These are phyloP conservation scores for Laterallus jamaicensis DNA, from an alignment of 2,113 vertebrate genomes.

Conservation along the genomic window DNA sequence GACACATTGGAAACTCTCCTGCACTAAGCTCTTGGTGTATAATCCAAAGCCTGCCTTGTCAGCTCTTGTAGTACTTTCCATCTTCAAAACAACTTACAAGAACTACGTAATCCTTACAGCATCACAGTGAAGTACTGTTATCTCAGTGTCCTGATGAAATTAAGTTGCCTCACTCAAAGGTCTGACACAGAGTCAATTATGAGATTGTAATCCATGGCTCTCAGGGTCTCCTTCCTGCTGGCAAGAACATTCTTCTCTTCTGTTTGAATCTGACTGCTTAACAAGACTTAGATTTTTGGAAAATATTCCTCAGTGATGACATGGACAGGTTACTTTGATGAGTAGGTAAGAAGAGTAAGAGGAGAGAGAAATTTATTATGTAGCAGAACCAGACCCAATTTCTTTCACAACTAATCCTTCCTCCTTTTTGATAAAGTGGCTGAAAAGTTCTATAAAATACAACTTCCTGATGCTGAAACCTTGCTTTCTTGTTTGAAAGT, in stretches of 20 bases:
- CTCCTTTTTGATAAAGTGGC: background rate
- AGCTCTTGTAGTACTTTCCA: background rate
- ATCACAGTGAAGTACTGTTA: background rate
- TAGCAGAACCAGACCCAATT: background rate
- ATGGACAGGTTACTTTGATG: background rate
- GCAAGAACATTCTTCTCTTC: background rate
- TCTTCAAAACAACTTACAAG: background rate
- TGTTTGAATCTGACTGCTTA: background rate
- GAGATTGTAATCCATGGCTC: background rate
- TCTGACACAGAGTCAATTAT: background rate
- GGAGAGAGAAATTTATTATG: background rate
- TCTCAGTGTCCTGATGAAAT: fast-evolving
- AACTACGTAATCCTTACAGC: background rate
- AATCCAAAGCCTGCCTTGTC: background rate
- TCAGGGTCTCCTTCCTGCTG: background rate
- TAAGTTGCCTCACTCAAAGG: background rate
- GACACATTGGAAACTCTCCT: background rate
- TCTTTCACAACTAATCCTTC: background rate
- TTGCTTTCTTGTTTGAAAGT: background rate
- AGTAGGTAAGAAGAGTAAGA: background rate
- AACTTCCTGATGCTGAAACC: background rate
- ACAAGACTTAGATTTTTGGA: background rate
- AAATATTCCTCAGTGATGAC: background rate
- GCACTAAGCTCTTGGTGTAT: background rate
- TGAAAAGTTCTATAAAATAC: background rate